Evolutionary conservation across 2,797 vertebrate species (phyloP), one percentile per base, ranked within the genome.

Genomic region (Propithecus deckenii): DNA sequence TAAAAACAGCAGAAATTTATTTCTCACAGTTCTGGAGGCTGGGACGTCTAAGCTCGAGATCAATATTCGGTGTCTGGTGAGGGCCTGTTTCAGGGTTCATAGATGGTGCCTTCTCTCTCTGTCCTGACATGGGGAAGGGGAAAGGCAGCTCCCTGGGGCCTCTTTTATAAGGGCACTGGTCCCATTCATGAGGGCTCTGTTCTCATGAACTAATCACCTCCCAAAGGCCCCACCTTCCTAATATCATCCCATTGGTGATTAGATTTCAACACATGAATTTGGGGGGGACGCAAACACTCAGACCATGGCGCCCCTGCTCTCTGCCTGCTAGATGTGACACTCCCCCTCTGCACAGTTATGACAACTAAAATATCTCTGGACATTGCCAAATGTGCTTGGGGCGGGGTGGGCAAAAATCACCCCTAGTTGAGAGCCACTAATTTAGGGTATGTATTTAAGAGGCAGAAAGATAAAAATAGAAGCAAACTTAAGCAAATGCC

Each of bases 401-500:
- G 3, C 0, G 4, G 1, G 50, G 3, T 3, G 63, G 32, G 7
- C 23, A 20, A 18, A 18, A 91, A 75, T 57, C 30, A 20, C 46
- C 30, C 71, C 57, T 18, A 41, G 28, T 15, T 55, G 89, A 69
- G 38, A 95, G 46, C n/a, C 63, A 59, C 50, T 72, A 75, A 61
- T 78, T 80, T 59, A 59, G 76, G n/a, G 38, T 84, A 20, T 35
- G 9, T 65, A 50, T 78, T 94, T 85, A 80, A 94, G 92, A 76
- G n/a, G 32, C 57, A 86, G 89, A 46, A 63, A 80, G 85, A 72
- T 76, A 90, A 67, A 28, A 84, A 78, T 78, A 69, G 94, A 88
- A n/a, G 32, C 71, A 87, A 91, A 92, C 43, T 80, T 93, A 95
- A 90, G 71, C 30, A 80, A 74, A 91, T 88, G n/a, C 23, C 32